Evolutionary conservation across 2,888 invertebrate species (phyloP), one percentile per base, ranked within the genome.

Genomic region (Perithous albicinctus): DNA sequence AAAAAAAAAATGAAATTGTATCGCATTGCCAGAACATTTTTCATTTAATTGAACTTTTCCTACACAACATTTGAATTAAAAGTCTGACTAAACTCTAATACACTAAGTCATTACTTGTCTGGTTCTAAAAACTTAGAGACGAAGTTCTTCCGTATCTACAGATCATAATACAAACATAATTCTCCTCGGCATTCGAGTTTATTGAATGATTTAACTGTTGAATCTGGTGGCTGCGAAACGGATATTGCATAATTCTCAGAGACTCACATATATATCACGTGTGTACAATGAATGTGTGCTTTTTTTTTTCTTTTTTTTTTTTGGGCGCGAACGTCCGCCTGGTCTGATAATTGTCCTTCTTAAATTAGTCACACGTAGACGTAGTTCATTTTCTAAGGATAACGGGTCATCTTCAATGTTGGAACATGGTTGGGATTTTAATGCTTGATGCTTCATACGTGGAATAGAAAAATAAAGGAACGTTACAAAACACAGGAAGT

Each of bases 211-310:
- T 43, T 8, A 32, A 48, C 29, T 23, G 46, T n/a, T 73, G 8
- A 29, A 35, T n/a, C 46, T 73, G 23, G 32, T 46, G 35, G 32
- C n/a, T 2, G 46, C 51, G n/a, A 23, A 35, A 15, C 46, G 75
- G 75, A 75, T 46, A 20, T 75, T 75, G 66, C 75, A 66, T 75
- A 29, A 75, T 43, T 66, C 26, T 32, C 64, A 56, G 15, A 18
- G n/a, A 43, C 18, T 51, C 51, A 20, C 6, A 48, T 20, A 7
- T 20, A 23, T 51, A 3, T 2, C n/a, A n/a, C n/a, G 51, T 51
- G 23, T 51, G 23, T 23, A 23, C 23, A 10, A 56, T 20, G 35
- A 20, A 43, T 32, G 41, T 74, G 46, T n/a, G n/a, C n/a, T n/a
- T n/a, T n/a, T n/a, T n/a, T n/a, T n/a, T n/a, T n/a, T n/a, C n/a